Base-by-base conservation (phyloP, 1,140 invertebrate genomes). In the Lepidurus packardi region DNA sequence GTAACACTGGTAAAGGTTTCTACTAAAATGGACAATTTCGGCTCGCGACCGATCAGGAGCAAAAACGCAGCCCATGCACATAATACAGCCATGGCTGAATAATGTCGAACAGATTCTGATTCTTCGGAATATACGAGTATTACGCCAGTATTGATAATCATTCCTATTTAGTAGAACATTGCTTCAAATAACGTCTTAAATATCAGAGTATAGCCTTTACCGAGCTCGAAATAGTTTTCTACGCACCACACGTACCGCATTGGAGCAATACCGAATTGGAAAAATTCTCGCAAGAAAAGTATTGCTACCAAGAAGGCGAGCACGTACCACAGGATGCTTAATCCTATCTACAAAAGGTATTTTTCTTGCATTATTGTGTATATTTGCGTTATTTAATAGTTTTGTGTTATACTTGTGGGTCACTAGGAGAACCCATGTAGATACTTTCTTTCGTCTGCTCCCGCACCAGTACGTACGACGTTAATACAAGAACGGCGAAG, bases 1-100 rank as follows among this genome's bases (percentile, higher is more conserved):
- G 91, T 91, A 0, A 94, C 92, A 0, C 89, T 92, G 80, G 89
- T 89, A 73, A 94, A 86, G 90, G 93, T 93, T 34, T 92, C 90
- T 79, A 94, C 91, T 80, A 92, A 89, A 6, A 91, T 93, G 4
- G 92, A 92, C 24, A 91, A 84, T 74, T 88, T 83, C 7, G 89
- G 89, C 1, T 92, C 92, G 80, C 92, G 90, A 5, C 92, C 92
- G 43, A 94, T 89, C 0, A 94, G 83, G 5, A 94, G 84, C 1
- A 94, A 89, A n/a, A 94, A 83, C 83, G 93, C 91, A 79, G 90
- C 87, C 45, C 92, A 91, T 1, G 91, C 91, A 24, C 93, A 82
- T 11, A 95, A 84, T 80, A 93, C 91, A 0, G 89, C 89, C 8
- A 92, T 82, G 0, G 92, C 90, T 3, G 90, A 86, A 7, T 86